These are phyloP conservation scores for Allygus modestus DNA, from an alignment of 2,888 invertebrate species.

Conservation along the genomic window DNA sequence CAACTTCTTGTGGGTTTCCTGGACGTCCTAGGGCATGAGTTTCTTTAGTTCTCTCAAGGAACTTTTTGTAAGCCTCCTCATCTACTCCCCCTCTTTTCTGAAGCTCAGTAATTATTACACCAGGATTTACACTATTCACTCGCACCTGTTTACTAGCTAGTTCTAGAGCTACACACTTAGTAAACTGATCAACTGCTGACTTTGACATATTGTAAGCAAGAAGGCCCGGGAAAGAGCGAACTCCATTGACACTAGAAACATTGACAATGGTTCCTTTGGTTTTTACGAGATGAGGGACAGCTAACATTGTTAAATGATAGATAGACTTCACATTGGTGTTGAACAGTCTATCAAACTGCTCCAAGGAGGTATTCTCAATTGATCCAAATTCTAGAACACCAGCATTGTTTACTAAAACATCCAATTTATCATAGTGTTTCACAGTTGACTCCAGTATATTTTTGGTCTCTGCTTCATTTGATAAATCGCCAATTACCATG, in stretches of 20 bases:
- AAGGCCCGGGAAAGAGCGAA: conserved; percentile 93
- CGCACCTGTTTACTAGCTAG: conserved; percentile 89
- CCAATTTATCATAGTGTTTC: conserved; percentile 85
- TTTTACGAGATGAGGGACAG: conserved; percentile 90
- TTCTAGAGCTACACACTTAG: conserved; percentile 93
- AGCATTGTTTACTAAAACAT: conserved; percentile 94
- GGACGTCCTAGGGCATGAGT: conserved; percentile 96
- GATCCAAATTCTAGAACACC: conserved; percentile 89
- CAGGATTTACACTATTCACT: conserved; percentile 96
- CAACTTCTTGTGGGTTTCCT: conserved; percentile 91
- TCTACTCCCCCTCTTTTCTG: conserved; percentile 92
- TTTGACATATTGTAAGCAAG: conserved; percentile 96
- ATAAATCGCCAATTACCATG: conserved; percentile 83
- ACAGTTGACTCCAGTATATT: conserved; percentile 85
- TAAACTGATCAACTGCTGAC: conserved; percentile 96
- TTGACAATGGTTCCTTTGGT: conserved; percentile 96
- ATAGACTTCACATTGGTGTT: conserved; percentile 92
- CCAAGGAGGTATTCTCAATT: conserved; percentile 90
- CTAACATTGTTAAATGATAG: conserved; percentile 90
- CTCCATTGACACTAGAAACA: conserved; percentile 95
- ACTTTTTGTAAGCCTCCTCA: conserved; percentile 88
- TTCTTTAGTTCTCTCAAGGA: conserved; percentile 88
- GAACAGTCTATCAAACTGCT: conserved; percentile 94
- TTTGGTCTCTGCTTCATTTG: conserved; percentile 84
- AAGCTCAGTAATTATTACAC: conserved; percentile 92